Conservation (phyloP, 2,888 invertebrate species). For the Cheilosia soror region DNA sequence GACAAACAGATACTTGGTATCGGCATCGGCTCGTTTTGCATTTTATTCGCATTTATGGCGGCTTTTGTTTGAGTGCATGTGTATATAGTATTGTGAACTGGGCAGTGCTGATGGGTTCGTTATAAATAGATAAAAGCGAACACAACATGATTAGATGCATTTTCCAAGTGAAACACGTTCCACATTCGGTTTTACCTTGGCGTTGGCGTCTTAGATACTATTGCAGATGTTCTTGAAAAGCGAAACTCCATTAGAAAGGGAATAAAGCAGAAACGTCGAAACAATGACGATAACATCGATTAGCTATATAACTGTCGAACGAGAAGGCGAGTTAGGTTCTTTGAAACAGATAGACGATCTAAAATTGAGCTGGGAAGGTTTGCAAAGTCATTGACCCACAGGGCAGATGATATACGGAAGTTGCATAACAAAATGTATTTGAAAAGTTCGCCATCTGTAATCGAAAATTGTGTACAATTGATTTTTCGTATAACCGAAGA, state of each 20-base stretch:
- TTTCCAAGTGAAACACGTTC: constrained; percentile 65
- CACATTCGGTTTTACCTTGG: constrained; percentile 61
- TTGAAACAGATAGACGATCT: background rate
- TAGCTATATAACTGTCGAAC: constrained; percentile 19
- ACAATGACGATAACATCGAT: constrained; percentile 36
- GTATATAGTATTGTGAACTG: background rate
- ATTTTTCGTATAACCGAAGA: no score
- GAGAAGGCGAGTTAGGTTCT: constrained; percentile 40
- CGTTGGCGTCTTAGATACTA: constrained; percentile 29
- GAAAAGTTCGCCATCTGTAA: no score
- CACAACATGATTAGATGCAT: constrained; percentile 46
- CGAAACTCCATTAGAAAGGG: constrained; percentile 41
- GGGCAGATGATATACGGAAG: background rate
- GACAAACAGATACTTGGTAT: constrained; percentile 3
- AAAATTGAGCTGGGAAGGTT: background rate
- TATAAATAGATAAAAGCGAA: constrained; percentile 20
- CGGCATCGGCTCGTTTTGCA: constrained; percentile 17
- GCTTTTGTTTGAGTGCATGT: constrained; percentile 35
- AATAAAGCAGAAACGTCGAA: constrained; percentile 18
- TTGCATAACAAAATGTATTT: background rate
- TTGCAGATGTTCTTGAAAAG: constrained; percentile 37
- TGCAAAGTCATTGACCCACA: constrained; percentile 6
- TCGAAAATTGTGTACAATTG: no score
- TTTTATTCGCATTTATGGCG: constrained; percentile 39
- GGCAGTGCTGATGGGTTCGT: constrained; percentile 9